Conservation (phyloP, 1,140 invertebrate species). For the Daktulosphaira vitifoliae region DNA sequence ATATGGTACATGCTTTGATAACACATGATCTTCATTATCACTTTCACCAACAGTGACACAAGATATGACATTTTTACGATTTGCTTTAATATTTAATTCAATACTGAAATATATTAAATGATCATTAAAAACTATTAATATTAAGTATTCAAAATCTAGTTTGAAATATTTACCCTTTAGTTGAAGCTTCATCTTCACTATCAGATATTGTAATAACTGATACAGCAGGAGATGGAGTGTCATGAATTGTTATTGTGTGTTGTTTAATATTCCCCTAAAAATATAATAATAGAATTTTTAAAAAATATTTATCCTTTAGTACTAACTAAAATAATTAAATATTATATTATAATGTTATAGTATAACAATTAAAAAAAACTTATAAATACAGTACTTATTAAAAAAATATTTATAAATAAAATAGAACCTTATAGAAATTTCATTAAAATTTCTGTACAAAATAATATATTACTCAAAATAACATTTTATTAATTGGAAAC, state of each 20-base stretch:
- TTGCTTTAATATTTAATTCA: conserved; percentile 8
- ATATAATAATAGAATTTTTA: too few relatives aligned
- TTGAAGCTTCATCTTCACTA: conserved; percentile 75
- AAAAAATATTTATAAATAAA: too few relatives aligned
- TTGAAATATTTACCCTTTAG: conserved; percentile 34
- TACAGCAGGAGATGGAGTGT: conserved; percentile 87
- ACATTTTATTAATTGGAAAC: too few relatives aligned
- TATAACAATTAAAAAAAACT: too few relatives aligned
- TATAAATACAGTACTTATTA: too few relatives aligned
- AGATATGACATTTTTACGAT: conserved; percentile 64
- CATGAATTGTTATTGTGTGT: conserved; percentile 77
- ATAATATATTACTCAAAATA: too few relatives aligned
- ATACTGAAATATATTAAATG: not conserved
- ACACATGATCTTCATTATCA: conserved; percentile 59
- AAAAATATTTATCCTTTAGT: too few relatives aligned
- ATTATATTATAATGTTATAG: too few relatives aligned
- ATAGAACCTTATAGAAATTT: too few relatives aligned
- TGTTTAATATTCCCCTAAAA: conserved; percentile 44
- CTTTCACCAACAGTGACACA: conserved; percentile 74
- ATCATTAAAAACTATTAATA: not conserved
- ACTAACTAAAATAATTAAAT: too few relatives aligned
- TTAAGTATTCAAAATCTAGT: not conserved
- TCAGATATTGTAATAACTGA: conserved; percentile 95
- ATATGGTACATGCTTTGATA: conserved; percentile 23
- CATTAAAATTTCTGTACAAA: too few relatives aligned